Base-by-base conservation (phyloP, 1,140 invertebrate genomes). In the Tribolium madens region DNA sequence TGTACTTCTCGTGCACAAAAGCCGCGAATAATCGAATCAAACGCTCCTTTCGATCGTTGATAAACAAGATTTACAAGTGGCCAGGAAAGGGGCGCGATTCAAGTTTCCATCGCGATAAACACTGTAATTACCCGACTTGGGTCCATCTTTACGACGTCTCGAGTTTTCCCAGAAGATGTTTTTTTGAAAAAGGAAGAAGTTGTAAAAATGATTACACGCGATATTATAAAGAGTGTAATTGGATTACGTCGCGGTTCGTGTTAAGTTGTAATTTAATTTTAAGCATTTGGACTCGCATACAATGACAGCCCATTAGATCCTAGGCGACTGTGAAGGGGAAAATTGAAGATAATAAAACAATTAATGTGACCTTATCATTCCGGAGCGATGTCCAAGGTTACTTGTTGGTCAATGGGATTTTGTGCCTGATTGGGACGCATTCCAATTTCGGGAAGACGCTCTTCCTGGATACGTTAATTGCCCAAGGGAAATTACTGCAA, bases 311-410 rank as follows among this genome's bases (percentile, higher is more conserved):
- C 57, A 64, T 64, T 64, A 64, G 57, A 64, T 64, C 57, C 57
- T 64, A 64, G 57, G 57, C 57, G 26, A 64, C 36, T 71, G 68
- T 47, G 36, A 71, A 50, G 68, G 68, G 71, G 52, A 71, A 76
- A 74, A 79, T 79, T 79, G 60, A 71, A 73, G 68, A 79, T 79
- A 79, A 79, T 79, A 50, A 79, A 79, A 76, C 78, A 76, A 79
- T 79, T 79, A 79, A 76, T 79, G 78, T 79, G 78, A 79, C 78
- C 78, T 79, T 78, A 78, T 78, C 77, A 72, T 73, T 73, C 64
- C 50, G 75, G 48, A 79, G 74, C 73, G 57, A 57, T 46, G 52
- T 72, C 60, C 77, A 78, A 78, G 77, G 77, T 57, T 64, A 64
- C 57, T 64, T 31, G 21, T 13, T 33, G 57, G 57, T 64, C 57